These are phyloP conservation scores for Intellagama lesueurii DNA, from an alignment of 2,797 vertebrate genomes.

Conservation along the genomic window DNA sequence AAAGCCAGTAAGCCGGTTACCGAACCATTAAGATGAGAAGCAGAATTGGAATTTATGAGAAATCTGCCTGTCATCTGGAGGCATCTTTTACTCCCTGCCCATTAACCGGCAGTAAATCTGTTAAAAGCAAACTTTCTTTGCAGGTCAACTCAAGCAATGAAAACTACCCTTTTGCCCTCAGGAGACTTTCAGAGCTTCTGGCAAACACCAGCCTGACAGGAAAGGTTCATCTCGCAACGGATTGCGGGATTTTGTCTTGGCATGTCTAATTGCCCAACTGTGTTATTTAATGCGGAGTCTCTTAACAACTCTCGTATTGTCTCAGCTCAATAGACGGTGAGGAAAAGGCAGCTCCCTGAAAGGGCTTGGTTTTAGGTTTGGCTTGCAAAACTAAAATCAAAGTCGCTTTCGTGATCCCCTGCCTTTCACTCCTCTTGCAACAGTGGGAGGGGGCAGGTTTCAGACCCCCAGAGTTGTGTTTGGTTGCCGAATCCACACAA, in stretches of 20 bases:
- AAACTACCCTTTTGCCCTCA: background rate
- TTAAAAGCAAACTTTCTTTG: background rate
- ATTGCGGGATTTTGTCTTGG: background rate
- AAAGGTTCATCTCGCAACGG: background rate
- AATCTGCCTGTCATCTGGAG: no score
- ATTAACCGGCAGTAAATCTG: background rate
- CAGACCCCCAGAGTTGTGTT: no score
- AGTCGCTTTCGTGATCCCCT: background rate
- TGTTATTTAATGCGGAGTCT: background rate
- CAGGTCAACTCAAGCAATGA: background rate
- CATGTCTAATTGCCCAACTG: background rate
- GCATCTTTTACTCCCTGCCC: background rate
- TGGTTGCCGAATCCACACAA: no score
- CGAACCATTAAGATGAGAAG: background rate
- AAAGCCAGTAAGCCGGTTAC: background rate
- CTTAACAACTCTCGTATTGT: background rate
- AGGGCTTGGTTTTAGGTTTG: background rate
- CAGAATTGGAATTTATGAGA: background rate
- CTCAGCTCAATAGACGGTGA: background rate
- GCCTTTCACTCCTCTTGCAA: background rate
- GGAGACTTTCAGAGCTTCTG: background rate
- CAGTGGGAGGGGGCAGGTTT: no score
- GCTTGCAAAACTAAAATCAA: background rate
- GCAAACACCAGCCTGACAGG: background rate
- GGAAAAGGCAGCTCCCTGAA: background rate